These are phyloP conservation scores for Sinocyclocheilus maitianheensis DNA, from an alignment of 2,113 vertebrate genomes.

Conservation along the genomic window DNA sequence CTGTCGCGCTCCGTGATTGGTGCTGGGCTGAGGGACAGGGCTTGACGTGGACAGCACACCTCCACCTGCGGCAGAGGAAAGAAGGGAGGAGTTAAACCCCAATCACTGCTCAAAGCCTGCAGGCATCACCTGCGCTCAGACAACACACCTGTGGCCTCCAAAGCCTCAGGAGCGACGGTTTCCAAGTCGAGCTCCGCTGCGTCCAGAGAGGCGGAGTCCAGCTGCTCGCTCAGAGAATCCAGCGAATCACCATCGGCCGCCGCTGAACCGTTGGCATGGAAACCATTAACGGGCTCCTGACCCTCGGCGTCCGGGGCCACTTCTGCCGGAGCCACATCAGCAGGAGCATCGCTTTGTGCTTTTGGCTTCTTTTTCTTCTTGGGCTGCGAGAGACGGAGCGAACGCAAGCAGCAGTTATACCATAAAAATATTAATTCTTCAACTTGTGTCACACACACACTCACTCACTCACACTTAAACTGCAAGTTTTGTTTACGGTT, in stretches of 20 bases:
- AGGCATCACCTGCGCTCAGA: background rate
- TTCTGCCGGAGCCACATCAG: constrained; percentile 62
- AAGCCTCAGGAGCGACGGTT: constrained; percentile 62
- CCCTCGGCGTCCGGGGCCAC: constrained; percentile 62
- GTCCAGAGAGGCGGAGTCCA: constrained; percentile 88
- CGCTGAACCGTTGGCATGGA: constrained; percentile 85
- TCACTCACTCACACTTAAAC: no score
- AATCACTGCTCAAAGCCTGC: background rate
- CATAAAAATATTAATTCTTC: background rate
- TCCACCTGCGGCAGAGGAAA: constrained; percentile 67
- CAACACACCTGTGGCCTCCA: constrained; percentile 72
- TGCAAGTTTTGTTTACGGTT: background rate
- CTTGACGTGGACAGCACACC: constrained; percentile 71
- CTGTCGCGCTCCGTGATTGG: constrained; percentile 46
- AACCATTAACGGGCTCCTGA: constrained; percentile 84
- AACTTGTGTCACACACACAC: background rate
- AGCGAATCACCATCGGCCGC: constrained; percentile 85
- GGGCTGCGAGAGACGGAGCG: constrained; percentile 73
- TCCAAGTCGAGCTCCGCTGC: constrained; percentile 85
- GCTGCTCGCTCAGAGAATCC: constrained; percentile 90
- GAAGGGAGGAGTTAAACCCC: constrained; percentile 27
- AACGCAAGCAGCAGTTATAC: background rate
- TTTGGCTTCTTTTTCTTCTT: constrained; percentile 95
- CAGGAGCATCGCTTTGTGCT: constrained; percentile 74
- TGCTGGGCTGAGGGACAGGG: constrained; percentile 46